A percentile compares a stretch with the other conserved stretches of the same genome.
Evolutionary conservation across 2,113 vertebrate species (phyloP).

Genomic region (Kryptolebias marmoratus): DNA sequence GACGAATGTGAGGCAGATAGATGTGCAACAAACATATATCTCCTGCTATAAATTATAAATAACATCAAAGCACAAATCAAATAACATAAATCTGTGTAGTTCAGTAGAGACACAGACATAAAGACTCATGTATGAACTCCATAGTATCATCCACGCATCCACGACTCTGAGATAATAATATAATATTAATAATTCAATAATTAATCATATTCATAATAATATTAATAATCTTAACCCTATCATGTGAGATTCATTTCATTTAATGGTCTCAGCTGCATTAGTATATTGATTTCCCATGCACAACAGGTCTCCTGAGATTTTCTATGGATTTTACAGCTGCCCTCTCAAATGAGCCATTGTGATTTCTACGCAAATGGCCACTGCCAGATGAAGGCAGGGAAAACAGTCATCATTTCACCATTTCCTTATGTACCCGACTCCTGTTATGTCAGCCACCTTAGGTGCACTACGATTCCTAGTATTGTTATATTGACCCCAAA

Average conservation of each 20-base stretch:
- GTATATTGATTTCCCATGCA: constrained; percentile 71
- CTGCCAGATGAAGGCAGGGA: constrained; percentile 61
- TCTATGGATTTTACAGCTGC: constrained; percentile 78
- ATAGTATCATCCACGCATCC: constrained; percentile 3
- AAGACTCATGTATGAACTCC: constrained; percentile 8
- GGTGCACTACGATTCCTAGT: constrained; percentile 55
- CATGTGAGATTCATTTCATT: constrained; percentile 68
- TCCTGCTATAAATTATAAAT: no score
- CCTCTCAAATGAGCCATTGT: constrained; percentile 69
- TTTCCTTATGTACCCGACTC: constrained; percentile 61
- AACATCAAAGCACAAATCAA: no score
- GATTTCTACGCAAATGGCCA: constrained; percentile 60
- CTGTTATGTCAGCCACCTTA: constrained; percentile 57
- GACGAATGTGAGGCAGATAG: neutral
- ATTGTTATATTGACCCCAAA: constrained; percentile 56
- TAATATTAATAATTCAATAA: no score
- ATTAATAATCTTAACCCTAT: constrained; percentile 54
- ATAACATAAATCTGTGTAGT: neutral
- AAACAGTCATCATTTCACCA: constrained; percentile 67
- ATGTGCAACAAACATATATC: neutral
- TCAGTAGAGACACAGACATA: neutral
- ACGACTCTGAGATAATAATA: constrained; percentile 19
- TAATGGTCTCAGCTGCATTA: constrained; percentile 70
- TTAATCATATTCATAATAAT: no score
- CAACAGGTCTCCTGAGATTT: constrained; percentile 61